These are phyloP conservation scores for Apodemia zela DNA, from an alignment of 2,888 invertebrate species.

Conservation along the genomic window DNA sequence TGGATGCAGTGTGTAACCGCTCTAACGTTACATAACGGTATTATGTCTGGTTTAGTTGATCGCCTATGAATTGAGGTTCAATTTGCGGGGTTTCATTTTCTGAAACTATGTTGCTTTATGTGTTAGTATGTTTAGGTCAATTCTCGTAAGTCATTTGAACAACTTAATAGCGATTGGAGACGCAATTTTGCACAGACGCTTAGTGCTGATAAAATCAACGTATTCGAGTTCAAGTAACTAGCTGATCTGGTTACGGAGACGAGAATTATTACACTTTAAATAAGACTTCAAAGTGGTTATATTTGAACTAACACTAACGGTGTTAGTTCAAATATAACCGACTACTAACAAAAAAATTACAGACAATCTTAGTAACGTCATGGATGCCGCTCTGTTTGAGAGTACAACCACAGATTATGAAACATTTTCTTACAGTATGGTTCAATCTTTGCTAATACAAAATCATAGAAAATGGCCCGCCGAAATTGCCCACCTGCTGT, in stretches of 20 bases:
- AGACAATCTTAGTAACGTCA: too few species aligned
- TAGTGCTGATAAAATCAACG: background rate
- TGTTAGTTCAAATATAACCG: too few species aligned
- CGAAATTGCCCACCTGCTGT: too few species aligned
- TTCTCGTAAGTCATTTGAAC: conserved; percentile 1
- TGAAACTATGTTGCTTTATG: background rate
- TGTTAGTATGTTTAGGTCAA: background rate
- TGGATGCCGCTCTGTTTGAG: too few species aligned
- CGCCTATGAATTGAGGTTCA: background rate
- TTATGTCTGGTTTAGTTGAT: conserved; percentile 4
- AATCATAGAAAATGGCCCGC: too few species aligned
- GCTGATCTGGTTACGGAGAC: background rate
- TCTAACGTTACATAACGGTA: background rate
- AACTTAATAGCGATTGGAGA: background rate
- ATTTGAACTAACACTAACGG: too few species aligned
- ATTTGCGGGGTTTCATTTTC: background rate
- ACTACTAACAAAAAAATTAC: too few species aligned
- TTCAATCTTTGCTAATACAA: too few species aligned
- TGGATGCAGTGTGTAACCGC: background rate
- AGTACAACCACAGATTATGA: too few species aligned
- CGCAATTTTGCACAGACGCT: background rate
- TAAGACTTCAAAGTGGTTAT: background rate
- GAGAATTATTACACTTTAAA: background rate
- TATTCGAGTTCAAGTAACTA: background rate
- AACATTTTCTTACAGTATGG: too few species aligned